Base-by-base conservation (phyloP, 2,113 vertebrate species). In the Phoxinus phoxinus region DNA sequence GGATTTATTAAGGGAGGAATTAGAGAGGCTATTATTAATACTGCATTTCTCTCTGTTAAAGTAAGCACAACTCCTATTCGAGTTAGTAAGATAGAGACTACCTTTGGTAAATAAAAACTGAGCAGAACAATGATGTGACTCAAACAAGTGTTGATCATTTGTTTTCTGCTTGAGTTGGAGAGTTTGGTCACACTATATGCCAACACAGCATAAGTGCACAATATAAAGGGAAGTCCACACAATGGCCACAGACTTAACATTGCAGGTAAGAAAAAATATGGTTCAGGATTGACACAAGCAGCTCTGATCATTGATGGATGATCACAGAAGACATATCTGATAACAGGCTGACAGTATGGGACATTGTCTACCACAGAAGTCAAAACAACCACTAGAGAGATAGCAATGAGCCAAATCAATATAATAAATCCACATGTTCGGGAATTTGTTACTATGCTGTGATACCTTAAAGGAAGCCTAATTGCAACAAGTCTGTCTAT, bases 231-330 rank as follows among this genome's bases (percentile, higher is more conserved):
- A 48, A 90, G 76, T 11, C 30, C 65, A n/a, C 25, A 69, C 10
- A 67, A 59, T 80, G 37, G 86, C 7, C 48, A 51, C 1, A 51
- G 15, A n/a, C 2, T 37, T 2, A 88, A 1, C 0, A 86, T 30
- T 3, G 58, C 41, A 12, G 63, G 61, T 8, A 81, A 19, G 13
- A 44, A 44, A 63, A 81, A 81, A 79, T 81, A 81, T 7, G 37
- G 84, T 30, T 85, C 89, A 73, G 89, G 79, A 67, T 89, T 59
- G 13, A 88, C 80, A 82, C 89, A 90, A n/a, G 87, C 80, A 2
- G 85, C 81, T 69, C 87, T 71, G 15, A 90, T 35, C 35, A 89
- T 6, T 3, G 83, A 74, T 10, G 83, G 11, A 67, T 87, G 86
- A 41, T 82, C 30, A 84, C 90, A 90, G 44, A 87, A 89, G 2